A percentile compares a stretch with the other conserved stretches of the same genome.
These are phyloP conservation scores for Lampris megalopsis DNA, from an alignment of 2,113 vertebrate genomes.

Conservation along the genomic window DNA sequence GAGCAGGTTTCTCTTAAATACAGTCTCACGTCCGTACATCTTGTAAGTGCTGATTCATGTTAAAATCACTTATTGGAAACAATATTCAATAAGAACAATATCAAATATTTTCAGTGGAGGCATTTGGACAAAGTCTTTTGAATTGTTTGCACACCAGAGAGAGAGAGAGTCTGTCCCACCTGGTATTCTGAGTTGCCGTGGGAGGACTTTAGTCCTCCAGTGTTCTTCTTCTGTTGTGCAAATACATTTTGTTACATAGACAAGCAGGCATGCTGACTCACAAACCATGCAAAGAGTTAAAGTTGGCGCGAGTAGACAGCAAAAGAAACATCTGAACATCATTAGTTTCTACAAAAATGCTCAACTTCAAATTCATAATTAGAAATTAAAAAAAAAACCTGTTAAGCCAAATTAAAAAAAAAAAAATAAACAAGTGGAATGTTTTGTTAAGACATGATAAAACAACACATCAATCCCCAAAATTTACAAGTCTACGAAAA, in stretches of 20 bases:
- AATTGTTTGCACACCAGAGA: conserved; percentile 58
- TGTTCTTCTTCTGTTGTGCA: conserved; percentile 79
- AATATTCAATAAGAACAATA: conserved; percentile 65
- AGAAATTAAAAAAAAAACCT: conserved; percentile 10
- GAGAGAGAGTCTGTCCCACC: conserved; percentile 53
- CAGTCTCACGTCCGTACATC: conserved; percentile 55
- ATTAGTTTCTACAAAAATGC: conserved; percentile 52
- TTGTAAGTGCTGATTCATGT: conserved; percentile 66
- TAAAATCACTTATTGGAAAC: conserved; percentile 64
- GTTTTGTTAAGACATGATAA: conserved; percentile 59
- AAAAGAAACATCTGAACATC: conserved; percentile 40
- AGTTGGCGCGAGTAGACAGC: conserved; percentile 72
- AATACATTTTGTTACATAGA: conserved; percentile 80
- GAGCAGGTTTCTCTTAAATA: conserved; percentile 64
- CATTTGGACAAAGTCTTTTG: conserved; percentile 65
- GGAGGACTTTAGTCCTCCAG: conserved; percentile 67
- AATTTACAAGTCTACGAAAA: conserved; percentile 50
- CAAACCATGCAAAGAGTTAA: conserved; percentile 82
- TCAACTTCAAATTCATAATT: conserved; percentile 5
- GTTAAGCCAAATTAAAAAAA: conserved; percentile 49
- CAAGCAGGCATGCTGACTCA: conserved; percentile 82
- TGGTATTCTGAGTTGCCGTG: conserved; percentile 42
- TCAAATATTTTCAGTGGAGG: conserved; percentile 61
- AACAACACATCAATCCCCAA: conserved; percentile 33
- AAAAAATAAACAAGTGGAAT: conserved; percentile 68